Percentiles rank a stretch among this genome's conserved stretches.
phyloP scores from a whole-genome alignment of 37 sponge, comb jelly and placozoan genomes.

The Mnemiopsis leidyi region DNA sequence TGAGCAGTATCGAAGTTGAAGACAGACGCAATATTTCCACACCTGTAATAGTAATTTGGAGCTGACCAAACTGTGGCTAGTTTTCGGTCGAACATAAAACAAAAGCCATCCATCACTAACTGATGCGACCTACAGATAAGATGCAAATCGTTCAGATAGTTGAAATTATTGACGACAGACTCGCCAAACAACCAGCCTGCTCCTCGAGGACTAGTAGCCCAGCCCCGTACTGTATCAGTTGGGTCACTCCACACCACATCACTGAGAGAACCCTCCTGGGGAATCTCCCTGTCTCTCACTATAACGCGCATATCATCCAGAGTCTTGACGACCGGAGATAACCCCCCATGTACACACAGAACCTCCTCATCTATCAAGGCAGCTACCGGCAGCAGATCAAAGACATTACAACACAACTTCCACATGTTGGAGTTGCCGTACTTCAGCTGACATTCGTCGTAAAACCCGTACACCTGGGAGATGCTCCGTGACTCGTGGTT shows the following conservation, averaged over 20 bases:
- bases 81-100: conserved; percentile 94
- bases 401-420: conserved; percentile 90
- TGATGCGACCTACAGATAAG: conserved; percentile 99
- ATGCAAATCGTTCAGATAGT: conserved; percentile 87
- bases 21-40: conserved; percentile 97
- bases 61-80: conserved; percentile 99
- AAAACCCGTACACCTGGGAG: conserved; percentile 98
- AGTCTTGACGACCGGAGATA: conserved; percentile 95
- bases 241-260: conserved; percentile 99
- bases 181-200: conserved; percentile 99
- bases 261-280: conserved; percentile 97
- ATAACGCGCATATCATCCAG: conserved; percentile 95
- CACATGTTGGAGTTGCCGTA: conserved; percentile 99
- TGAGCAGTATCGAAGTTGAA: conserved; percentile 69
- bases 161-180: conserved; percentile 87
- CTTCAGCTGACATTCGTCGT: conserved; percentile 99
- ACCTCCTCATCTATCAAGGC: conserved; percentile 95
- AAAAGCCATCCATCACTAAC: conserved; percentile 94
- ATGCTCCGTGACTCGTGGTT: conserved; percentile 98
- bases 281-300: conserved; percentile 93
- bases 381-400: conserved; percentile 95
- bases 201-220: conserved; percentile 97
- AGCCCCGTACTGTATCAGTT: conserved; percentile 88
- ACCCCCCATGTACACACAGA: conserved; percentile 99
- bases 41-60: conserved; percentile 99